Evolutionary conservation across 2,797 vertebrate species (phyloP), one percentile per base, ranked within the genome.

Genomic region (Enteromius argenteus): DNA sequence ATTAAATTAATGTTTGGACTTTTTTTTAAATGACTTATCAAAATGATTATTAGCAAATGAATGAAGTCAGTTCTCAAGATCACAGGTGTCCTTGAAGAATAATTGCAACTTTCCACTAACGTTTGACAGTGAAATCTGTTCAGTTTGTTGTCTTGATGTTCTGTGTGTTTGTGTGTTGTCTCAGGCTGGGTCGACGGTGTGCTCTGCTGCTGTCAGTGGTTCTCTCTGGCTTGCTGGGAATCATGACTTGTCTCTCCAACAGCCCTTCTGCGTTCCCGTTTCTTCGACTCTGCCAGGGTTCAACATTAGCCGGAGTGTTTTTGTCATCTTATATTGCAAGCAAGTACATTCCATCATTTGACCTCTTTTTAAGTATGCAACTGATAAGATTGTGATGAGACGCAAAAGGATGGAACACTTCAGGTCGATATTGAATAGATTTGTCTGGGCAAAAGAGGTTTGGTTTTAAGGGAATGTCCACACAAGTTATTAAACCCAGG

Each of bases 271-370:
- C 90, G 82, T 95, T 97, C 15, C 92, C 97, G 80, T 82, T 95
- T 30, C 89, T 96, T 0, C 93, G 94, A 32, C 93, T 97, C 81
- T 92, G 92, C 53, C 96, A 96, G 0, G 96, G 96, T 10, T 88
- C 91, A 0, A 80, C 89, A 15, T 93, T 97, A 79, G 96, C 96
- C 0, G 97, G 97, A 0, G 93, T 96, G 46, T 95, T 96, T 88
- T 81, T 99, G 0, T 92, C 96, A 49, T 95, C 97, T 1, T 98
- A 96, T 3, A 91, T 98, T 32, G 88, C 94, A n/a, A 92, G 96
- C 96, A 86, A 94, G 95, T 93, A 66, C 4, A 15, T 30, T 27
- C 39, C 30, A 39, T 71, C 51, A 64, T 21, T 11, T 27, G 39
- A 51, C 44, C 64, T 60, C 30, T 64, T 49, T 60, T 21, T 32